Base-by-base conservation (phyloP, 2,113 vertebrate genomes). In the Dendrocopos noguchii region DNA sequence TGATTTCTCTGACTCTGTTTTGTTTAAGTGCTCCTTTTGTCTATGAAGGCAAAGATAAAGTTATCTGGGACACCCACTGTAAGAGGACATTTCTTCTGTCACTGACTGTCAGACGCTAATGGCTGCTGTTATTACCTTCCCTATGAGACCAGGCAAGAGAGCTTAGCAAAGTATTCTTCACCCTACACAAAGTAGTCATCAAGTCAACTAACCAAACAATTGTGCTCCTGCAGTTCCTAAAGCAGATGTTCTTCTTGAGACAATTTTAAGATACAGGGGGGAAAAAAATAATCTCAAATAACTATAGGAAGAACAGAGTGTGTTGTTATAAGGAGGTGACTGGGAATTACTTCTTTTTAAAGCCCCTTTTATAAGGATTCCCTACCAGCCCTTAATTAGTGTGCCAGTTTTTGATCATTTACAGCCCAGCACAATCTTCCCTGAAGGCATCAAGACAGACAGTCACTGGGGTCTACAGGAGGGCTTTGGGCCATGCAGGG, bases 121-220 rank as follows among this genome's bases (percentile, higher is more conserved):
- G 85, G 88, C 78, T 94, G 77, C 88, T 94, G 81, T 86, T 92
- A 74, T 44, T 93, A 85, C 97, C 95, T 96, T 95, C 79, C n/a
- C 70, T 47, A 85, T 33, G 82, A 83, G 61, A 94, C 44, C 60
- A 85, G 83, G 79, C 64, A 96, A 95, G 83, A 56, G 79, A 91
- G 60, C 87, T 80, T 77, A 59, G 72, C 93, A 73, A 89, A 95
- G 57, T 21, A 91, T 27, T 42, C 81, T 93, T 97, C 91, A 84
- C 91, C 79, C 91, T 67, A 63, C 4, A 78, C 59, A 81, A 85
- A 93, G 84, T 2, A 17, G 52, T 71, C 46, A 78, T 72, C n/a
- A 29, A 91, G 63, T 52, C 76, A 91, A 63, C 74, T 80, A 94
- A 94, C 83, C 57, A 20, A 96, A 90, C 34, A 61, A 80, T 31